Evolutionary conservation across 2,888 invertebrate species (phyloP), one percentile per base, ranked within the genome.

Genomic region (Drosophila algonquin): DNA sequence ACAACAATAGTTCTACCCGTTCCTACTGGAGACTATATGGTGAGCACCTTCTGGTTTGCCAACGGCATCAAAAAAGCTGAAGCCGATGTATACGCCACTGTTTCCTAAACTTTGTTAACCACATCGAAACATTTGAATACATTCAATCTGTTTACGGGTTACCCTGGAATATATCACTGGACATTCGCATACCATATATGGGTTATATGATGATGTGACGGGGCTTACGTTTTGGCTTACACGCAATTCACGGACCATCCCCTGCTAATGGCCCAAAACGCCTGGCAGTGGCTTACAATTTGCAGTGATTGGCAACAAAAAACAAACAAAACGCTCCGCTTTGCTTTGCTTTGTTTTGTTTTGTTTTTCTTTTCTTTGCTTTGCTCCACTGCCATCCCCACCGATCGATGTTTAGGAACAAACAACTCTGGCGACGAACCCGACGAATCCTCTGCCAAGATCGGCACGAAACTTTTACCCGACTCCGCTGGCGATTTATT

Each of bases 321-420:
- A 79, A 78, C 76, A 86, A 83, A 88, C 81, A 81, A 77, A 86
- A 74, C 76, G 78, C 70, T 85, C 82, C 40, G 40, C n/a, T 40
- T 40, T 6, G 40, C 2, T 21, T 21, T 4, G 24, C 24, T 24
- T 24, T 24, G 14, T 6, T 40, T 40, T n/a, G n/a, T n/a, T n/a
- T n/a, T n/a, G n/a, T n/a, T n/a, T 40, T 6, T 14, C 14, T 40
- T 2, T 7, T n/a, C 3, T 21, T 21, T 21, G 3, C n/a, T n/a
- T 5, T 7, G 35, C 12, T 14, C 35, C 12, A 35, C 35, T 35
- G 35, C 35, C 35, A 12, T 14, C 30, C 48, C 48, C 50, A 51
- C 14, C 48, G 57, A 63, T 63, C 63, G 51, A 51, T 52, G 54
- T n/a, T 57, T 18, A 64, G 53, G 63, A 70, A 71, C 69, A 70